Evolutionary conservation across 53 echinoderm and acorn worm genomes (phyloP), one percentile per base, ranked within the genome.

Genomic region (Hippasteria phrygiana): DNA sequence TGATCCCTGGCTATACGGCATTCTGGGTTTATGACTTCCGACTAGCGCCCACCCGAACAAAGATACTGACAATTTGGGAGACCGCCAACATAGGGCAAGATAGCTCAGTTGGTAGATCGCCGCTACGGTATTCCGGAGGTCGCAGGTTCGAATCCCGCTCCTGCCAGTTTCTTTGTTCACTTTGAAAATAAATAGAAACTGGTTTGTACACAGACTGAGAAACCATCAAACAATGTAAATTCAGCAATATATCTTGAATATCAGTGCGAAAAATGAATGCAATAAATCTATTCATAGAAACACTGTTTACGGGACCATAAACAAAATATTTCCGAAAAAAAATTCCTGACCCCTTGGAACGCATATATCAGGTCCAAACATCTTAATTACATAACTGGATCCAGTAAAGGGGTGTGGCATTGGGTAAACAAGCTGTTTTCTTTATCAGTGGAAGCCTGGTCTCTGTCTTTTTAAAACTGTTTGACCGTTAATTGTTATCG

Each of bases 301-400:
- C 28, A 28, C 10, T 65, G 31, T 65, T 65, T 71, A 12, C 41
- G 0, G 31, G 40, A 40, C 71, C 39, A 17, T 12, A 37, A 71
- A 71, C 17, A 75, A 75, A 75, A 74, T 71, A 74, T 46, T 29
- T 13, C 75, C 1, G 75, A 74, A 74, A 46, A 22, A 24, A 38
- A 12, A 2, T 39, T 71, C n/a, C 71, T 18, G 40, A 5, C 4
- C 28, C 74, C 46, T 74, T 74, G 47, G 29, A 45, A 37, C 38
- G 47, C 27, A 26, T 46, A 45, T 74, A 74, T 74, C 74, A 74
- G 0, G 29, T 31, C 28, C 1, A 27, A 46, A 74, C 71, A 47
- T 74, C 74, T 74, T 74, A 74, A 74, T 74, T 46, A 74, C 74
- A 75, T 75, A 50, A 75, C 48, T 50, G 28, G 50, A 50, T 75